Base-by-base conservation (phyloP, 2,888 invertebrate species). In the Blastobasis lacticolella region DNA sequence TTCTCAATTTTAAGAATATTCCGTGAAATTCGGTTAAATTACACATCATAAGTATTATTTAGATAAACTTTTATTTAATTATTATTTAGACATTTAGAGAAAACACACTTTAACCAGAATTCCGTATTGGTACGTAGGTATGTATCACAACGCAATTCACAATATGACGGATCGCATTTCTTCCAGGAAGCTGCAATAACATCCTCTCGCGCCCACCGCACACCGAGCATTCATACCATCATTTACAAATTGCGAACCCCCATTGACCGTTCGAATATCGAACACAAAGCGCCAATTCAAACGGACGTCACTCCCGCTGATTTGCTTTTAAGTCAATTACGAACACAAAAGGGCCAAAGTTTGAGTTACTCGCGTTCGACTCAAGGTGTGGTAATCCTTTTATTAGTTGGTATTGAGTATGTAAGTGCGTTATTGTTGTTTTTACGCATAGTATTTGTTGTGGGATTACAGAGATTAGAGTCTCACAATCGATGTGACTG, bases 301-400 rank as follows among this genome's bases (percentile, higher is more conserved):
- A 60, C 23, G 23, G 23, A 23, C 59, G 59, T 62, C 71, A 70
- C 72, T 63, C 79, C 77, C 69, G 75, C 73, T 74, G 75, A 59
- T 58, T 51, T 49, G 57, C 66, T 73, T 64, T 69, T 69, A 70
- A 73, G 69, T 67, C 73, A 72, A 77, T 73, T 78, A 77, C 51
- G 45, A 43, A 46, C 51, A 79, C 76, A 83, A 83, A 75, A 75
- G 78, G 52, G 53, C 67, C 53, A 61, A 70, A 70, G 66, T 61
- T 51, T 50, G 66, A 67, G 62, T 75, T 77, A 67, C 51, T 65
- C 59, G 55, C 73, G 70, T 78, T 79, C 79, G 66, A 55, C 54
- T 53, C 58, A 65, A 73, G 70, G 77, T 75, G 76, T 68, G 47
- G 58, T 78, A 75, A 78, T 78, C 75, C 66, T 52, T 52, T 46